Percentiles rank a stretch among this genome's conserved stretches.
These are phyloP conservation scores for Micromys minutus DNA, from an alignment of 2,113 vertebrate genomes.

Conservation along the genomic window DNA sequence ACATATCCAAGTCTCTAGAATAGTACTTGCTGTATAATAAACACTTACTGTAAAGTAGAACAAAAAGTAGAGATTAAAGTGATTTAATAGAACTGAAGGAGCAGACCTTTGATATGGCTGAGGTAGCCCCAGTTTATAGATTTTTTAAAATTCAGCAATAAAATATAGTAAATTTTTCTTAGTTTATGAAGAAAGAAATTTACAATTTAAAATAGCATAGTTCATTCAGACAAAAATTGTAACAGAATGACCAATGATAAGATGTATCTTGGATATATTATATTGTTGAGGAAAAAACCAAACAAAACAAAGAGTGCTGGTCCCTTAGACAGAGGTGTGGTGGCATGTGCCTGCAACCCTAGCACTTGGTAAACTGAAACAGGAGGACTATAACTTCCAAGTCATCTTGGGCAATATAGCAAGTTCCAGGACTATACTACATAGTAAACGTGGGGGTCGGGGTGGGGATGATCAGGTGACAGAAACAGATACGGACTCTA, in stretches of 20 bases:
- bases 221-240: background rate
- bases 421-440: background rate
- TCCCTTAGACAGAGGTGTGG: background rate
- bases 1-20: background rate
- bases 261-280: background rate
- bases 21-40: background rate
- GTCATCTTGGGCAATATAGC: background rate
- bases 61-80: background rate
- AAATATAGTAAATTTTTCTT: background rate
- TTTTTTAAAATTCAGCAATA: background rate
- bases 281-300: background rate
- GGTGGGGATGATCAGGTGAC: background rate
- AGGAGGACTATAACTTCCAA: background rate
- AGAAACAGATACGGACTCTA: background rate
- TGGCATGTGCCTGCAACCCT: background rate
- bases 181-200: conserved; percentile 8
- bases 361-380: background rate
- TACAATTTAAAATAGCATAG: background rate
- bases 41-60: background rate
- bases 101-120: background rate
- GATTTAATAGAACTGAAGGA: background rate
- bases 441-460: background rate
- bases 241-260: background rate
- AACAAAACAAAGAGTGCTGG: background rate
- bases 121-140: background rate